Base-by-base conservation (phyloP, 2,113 vertebrate genomes). In the Phylloscopus whistleri region DNA sequence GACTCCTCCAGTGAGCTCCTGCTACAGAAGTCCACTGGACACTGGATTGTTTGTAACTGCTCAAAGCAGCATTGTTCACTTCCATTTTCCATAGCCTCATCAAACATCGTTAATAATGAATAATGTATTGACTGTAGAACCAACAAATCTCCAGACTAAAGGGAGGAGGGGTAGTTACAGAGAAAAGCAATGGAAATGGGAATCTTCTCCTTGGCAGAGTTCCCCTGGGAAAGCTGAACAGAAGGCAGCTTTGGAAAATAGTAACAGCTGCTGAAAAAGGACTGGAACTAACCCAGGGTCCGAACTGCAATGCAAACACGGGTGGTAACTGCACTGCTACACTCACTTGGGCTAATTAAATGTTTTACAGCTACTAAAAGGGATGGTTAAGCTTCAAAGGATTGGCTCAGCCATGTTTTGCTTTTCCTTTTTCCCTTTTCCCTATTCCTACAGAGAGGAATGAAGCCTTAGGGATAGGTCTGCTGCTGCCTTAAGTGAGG, bases 181-280 rank as follows among this genome's bases (percentile, higher is more conserved):
- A 79, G 37, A 88, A 93, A 77, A 93, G 94, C 73, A 75, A 63
- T 89, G 44, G 60, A 96, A 91, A 81, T 72, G 56, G 93, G 92
- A 93, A 90, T 87, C 88, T 92, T 92, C 68, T 72, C 85, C 72
- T 94, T 96, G 94, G 94, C 93, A 93, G 95, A 80, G 56, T 30
- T 94, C 83, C 90, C 58, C 79, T 92, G 79, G 85, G 92, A 96
- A 96, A 90, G 79, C 85, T 96, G 94, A 95, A 87, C 95, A 96
- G 92, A 96, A 95, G 92, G 95, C 92, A 94, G 92, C 85, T 88
- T 85, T 93, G 87, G 93, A 96, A 94, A 96, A 94, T 81, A 96
- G 90, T 94, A 96, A 94, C 92, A 96, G 92, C 90, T 96, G 90
- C 82, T 90, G 90, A 64, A 78, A 88, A 90, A 94, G 90, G 90